Percentiles rank a stretch among this genome's conserved stretches.
Conservation (phyloP, 2,797 vertebrate species). For the Enteromius radiatus region DNA sequence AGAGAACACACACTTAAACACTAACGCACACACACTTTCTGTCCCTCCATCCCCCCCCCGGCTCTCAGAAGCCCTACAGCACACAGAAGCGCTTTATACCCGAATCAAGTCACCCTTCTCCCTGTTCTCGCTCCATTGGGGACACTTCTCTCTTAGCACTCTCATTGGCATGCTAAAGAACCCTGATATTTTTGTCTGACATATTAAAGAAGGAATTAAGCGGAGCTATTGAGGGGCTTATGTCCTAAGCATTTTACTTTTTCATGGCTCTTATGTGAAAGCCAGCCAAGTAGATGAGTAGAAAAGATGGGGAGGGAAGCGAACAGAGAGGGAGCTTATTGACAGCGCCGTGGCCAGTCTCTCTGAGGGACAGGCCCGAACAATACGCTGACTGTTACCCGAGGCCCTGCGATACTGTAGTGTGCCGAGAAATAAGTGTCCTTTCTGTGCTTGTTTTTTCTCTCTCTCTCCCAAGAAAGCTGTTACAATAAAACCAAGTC, state of each 20-base stretch:
- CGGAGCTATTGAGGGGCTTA: slow-evolving; percentile 74
- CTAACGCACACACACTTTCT: slow-evolving; percentile 32
- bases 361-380: slow-evolving; percentile 84
- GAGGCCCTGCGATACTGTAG: slow-evolving; percentile 75
- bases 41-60: slow-evolving; percentile 32
- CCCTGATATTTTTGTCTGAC: slow-evolving; percentile 76
- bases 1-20: slow-evolving; percentile 22
- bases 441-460: slow-evolving; percentile 69
- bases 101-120: slow-evolving; percentile 66
- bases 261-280: slow-evolving; percentile 69
- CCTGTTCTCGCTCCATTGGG: slow-evolving; percentile 60
- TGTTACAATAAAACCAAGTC: slow-evolving; percentile 75
- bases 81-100: slow-evolving; percentile 67
- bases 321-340: slow-evolving; percentile 77
- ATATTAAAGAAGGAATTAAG: slow-evolving; percentile 79
- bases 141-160: slow-evolving; percentile 65
- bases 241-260: slow-evolving; percentile 73
- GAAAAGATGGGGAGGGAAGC: slow-evolving; percentile 74
- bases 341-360: slow-evolving; percentile 72
- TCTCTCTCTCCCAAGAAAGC: slow-evolving; percentile 69
- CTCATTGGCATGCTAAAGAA: slow-evolving; percentile 78
- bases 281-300: slow-evolving; percentile 69
- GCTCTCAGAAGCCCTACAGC: slow-evolving; percentile 53
- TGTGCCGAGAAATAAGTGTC: slow-evolving; percentile 81
- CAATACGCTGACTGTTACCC: slow-evolving; percentile 86